Base-by-base conservation (phyloP, 2,797 vertebrate species). In the Hyperoplus lanceolatus region DNA sequence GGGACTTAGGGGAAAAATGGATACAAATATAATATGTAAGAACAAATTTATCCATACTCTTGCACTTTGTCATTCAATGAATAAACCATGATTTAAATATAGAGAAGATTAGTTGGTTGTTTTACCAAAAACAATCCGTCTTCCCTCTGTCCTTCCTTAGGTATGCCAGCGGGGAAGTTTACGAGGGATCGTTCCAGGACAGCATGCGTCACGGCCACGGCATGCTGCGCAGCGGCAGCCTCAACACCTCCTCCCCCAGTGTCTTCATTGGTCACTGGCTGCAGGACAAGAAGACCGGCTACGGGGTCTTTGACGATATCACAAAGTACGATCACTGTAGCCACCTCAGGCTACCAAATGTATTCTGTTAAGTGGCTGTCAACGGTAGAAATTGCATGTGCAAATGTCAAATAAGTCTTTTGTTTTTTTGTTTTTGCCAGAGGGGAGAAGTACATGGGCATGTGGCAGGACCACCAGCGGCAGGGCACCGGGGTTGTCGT, bases 181-280 rank as follows among this genome's bases (percentile, higher is more conserved):
- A 98, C 21, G 97, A 99, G 38, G 98, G 98, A 1, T 97, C 94
- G 67, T 99, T 99, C 84, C 97, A 97, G 92, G 97, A 99, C 58
- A 97, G 97, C 78, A 93, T 96, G 96, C 96, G 98, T 0, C 97
- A 99, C 0, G 98, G 98, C 3, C 98, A 99, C 1, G 98, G 98
- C 36, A 95, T 99, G 88, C 94, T 98, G 49, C 97, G 98, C 76
- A 99, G 95, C 4, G 98, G 98, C 72, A 98, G 97, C 79, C 92
- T 98, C 70, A 99, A 97, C 79, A 98, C 97, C 11, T 96, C 96
- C 29, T 98, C 97, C 15, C 97, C 98, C 69, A 99, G 97, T 42
- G 98, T 99, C 92, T 99, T 99, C 93, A 99, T 99, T 67, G 98
- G 98, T 61, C 98, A 97, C 49, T 99, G 98, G 98, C 87, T 96